Conservation (phyloP, 2,888 invertebrate genomes). For the Aleiodes testaceus region DNA sequence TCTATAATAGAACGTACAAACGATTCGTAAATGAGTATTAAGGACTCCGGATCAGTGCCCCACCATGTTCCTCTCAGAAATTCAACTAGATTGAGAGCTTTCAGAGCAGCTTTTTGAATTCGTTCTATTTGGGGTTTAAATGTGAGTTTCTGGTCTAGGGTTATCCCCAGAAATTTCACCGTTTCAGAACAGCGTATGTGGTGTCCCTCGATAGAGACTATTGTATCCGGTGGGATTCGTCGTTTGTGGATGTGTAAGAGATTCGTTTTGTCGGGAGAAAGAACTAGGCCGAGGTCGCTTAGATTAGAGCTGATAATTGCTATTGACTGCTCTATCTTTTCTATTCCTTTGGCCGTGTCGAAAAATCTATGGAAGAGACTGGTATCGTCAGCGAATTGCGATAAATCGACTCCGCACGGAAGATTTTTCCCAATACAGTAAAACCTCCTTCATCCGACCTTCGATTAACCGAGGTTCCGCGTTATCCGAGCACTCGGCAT, state of each 20-base stretch:
- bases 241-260: neutral
- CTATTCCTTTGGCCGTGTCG: neutral
- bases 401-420: neutral
- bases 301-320: neutral
- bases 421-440: slow-evolving; percentile 22
- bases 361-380: neutral
- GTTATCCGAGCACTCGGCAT: too few relatives aligned
- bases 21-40: neutral
- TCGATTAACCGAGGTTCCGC: too few relatives aligned
- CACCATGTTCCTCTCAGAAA: neutral
- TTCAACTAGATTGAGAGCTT: neutral
- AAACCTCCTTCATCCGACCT: too few relatives aligned
- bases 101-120: neutral
- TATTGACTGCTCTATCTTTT: neutral
- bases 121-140: neutral
- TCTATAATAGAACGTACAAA: neutral
- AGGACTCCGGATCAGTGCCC: neutral
- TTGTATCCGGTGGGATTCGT: neutral
- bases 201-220: neutral
- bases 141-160: neutral
- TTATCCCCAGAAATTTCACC: neutral
- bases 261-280: neutral
- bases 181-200: neutral
- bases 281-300: neutral
- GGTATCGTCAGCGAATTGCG: slow-evolving; percentile 48